Conservation (phyloP, 2,888 invertebrate species). For the Amphipoea lucens region DNA sequence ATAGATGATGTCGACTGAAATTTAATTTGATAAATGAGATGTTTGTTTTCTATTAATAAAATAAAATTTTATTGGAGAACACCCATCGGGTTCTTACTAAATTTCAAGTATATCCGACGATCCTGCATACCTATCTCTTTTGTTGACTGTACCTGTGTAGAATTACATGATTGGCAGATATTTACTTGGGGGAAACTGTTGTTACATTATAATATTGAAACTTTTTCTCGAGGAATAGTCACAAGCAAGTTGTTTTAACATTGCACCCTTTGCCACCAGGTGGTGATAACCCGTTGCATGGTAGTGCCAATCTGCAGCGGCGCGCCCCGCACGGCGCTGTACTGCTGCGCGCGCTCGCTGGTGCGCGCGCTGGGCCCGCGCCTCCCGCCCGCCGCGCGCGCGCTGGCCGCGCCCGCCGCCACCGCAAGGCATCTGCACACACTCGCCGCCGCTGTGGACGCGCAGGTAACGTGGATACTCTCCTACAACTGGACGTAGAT, state of each 20-base stretch:
- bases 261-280: slow-evolving; percentile 68
- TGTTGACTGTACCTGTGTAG: too few species aligned
- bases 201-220: too few species aligned
- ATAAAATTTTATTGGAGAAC: too few species aligned
- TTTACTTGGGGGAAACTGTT: background rate
- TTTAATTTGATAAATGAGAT: too few species aligned
- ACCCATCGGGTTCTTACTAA: too few species aligned
- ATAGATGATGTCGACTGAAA: too few species aligned
- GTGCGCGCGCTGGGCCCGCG: slow-evolving; percentile 73
- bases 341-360: slow-evolving; percentile 80
- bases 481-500: too few species aligned
- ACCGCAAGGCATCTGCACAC: slow-evolving; percentile 92
- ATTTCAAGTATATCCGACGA: too few species aligned
- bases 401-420: slow-evolving; percentile 89
- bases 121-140: too few species aligned
- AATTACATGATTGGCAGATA: background rate
- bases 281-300: slow-evolving; percentile 87
- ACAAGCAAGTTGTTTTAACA: background rate
- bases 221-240: background rate
- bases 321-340: slow-evolving; percentile 75
- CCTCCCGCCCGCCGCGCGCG: slow-evolving; percentile 75
- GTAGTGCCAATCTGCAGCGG: slow-evolving; percentile 78
- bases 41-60: too few species aligned
- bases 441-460: slow-evolving; percentile 89
- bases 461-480: slow-evolving; percentile 66